phyloP scores from a whole-genome alignment of 2,888 invertebrate genomes.

The Oscheius onirici region DNA sequence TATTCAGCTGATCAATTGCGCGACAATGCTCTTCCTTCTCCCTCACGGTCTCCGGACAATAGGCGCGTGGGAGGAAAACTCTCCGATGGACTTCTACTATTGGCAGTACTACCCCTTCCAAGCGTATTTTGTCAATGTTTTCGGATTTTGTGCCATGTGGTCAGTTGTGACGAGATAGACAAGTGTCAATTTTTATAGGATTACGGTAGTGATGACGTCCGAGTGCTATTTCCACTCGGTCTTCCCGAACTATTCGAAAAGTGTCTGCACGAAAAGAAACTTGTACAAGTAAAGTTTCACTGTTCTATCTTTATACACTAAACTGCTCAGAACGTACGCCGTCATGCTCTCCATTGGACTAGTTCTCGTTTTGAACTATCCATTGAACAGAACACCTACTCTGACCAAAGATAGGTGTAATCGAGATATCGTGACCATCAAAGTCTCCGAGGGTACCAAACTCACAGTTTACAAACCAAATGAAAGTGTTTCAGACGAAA shows the following conservation, averaged over 20 bases:
- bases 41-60: constrained; percentile 63
- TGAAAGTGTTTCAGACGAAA: background rate
- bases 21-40: constrained; percentile 62
- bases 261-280: constrained; percentile 62
- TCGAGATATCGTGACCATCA: constrained; percentile 49
- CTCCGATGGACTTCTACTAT: constrained; percentile 48
- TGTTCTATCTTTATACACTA: background rate
- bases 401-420: constrained; percentile 46
- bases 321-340: constrained; percentile 37
- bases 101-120: constrained; percentile 62
- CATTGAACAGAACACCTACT: constrained; percentile 57
- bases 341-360: constrained; percentile 46
- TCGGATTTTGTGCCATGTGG: constrained; percentile 70
- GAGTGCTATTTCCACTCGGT: constrained; percentile 68
- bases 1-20: constrained; percentile 63
- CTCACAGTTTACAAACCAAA: too few relatives aligned
- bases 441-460: constrained; percentile 59
- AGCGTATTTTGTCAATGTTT: constrained; percentile 62
- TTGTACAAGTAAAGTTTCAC: constrained; percentile 49
- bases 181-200: constrained; percentile 37
- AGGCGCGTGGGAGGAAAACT: constrained; percentile 54
- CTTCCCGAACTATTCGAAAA: constrained; percentile 62
- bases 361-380: constrained; percentile 59
- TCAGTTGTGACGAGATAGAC: constrained; percentile 15
- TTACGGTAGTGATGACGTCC: constrained; percentile 66